A percentile compares a stretch with the other conserved stretches of the same genome.
Conservation (phyloP, 2,888 invertebrate species). For the Ypsolopha sequella region DNA sequence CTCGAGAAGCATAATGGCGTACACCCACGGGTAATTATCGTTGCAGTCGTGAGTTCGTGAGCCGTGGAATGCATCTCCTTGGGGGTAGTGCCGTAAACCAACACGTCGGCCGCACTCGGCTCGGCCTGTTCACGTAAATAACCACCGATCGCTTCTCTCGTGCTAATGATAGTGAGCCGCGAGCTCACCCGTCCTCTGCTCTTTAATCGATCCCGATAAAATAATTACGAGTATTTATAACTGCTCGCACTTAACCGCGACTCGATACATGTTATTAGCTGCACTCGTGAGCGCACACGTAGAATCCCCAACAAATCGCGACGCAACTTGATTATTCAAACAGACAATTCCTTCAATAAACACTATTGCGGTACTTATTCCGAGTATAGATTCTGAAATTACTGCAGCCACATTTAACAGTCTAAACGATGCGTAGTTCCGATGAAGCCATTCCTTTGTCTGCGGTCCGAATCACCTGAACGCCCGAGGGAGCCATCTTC, state of each 20-base stretch:
- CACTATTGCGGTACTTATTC: conserved; percentile 9
- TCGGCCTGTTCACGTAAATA: conserved; percentile 49
- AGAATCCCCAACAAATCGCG: not conserved
- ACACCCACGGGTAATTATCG: conserved; percentile 72
- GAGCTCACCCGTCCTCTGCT: conserved; percentile 39
- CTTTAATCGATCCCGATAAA: conserved; percentile 58
- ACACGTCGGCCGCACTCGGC: conserved; percentile 31
- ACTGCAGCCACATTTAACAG: not conserved
- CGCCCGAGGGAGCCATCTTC: conserved; percentile 43
- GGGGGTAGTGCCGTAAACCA: conserved; percentile 69
- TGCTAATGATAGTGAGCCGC: conserved; percentile 64
- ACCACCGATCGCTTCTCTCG: conserved; percentile 58
- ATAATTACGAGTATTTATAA: conserved; percentile 65
- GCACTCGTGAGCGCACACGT: not conserved
- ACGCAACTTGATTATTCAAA: not conserved
- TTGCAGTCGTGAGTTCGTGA: conserved; percentile 70
- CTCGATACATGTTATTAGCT: conserved; percentile 38
- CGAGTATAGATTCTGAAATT: not conserved
- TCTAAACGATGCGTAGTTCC: conserved; percentile 23
- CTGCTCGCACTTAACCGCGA: conserved; percentile 51
- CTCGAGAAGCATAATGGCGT: conserved; percentile 70
- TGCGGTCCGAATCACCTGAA: conserved; percentile 22
- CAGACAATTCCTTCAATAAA: not conserved
- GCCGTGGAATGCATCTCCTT: conserved; percentile 69
- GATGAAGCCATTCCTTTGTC: conserved; percentile 65